phyloP scores from a whole-genome alignment of 2,888 invertebrate genomes.

The Orthonevra nobilis region DNA sequence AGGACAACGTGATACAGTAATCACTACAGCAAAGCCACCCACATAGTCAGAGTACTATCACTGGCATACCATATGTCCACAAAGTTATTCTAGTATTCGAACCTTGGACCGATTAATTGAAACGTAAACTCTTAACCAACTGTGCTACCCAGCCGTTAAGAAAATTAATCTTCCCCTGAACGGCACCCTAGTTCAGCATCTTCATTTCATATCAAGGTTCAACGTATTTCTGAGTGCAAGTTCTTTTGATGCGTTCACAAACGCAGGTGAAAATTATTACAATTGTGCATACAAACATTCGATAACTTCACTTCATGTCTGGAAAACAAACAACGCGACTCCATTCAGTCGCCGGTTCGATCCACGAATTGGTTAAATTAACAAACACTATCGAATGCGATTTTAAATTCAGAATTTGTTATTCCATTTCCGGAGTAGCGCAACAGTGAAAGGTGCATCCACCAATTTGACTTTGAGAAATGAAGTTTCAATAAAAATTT shows the following conservation, averaged over 20 bases:
- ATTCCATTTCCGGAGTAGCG: conserved; percentile 4
- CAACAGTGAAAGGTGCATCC: not conserved
- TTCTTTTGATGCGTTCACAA: conserved; percentile 18
- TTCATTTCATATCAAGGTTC: conserved; percentile 25
- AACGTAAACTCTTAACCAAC: too few species aligned
- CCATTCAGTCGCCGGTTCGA: conserved; percentile 13
- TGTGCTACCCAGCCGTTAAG: too few species aligned
- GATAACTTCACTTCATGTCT: conserved; percentile 12
- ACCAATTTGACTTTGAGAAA: not conserved
- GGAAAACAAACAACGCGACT: not conserved
- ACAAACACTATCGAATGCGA: conserved; percentile 10
- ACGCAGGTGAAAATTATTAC: conserved; percentile 62
- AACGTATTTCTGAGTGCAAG: conserved; percentile 45
- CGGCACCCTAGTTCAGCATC: not conserved
- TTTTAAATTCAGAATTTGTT: conserved; percentile 17
- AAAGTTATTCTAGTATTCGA: too few species aligned
- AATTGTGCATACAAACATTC: conserved; percentile 17
- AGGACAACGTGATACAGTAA: too few species aligned
- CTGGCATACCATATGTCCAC: too few species aligned
- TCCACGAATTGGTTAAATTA: conserved; percentile 42
- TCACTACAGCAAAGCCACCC: too few species aligned
- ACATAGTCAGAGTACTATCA: too few species aligned
- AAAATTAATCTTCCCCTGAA: not conserved
- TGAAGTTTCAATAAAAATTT: conserved; percentile 9
- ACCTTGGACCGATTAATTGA: too few species aligned